A percentile compares a stretch with the other conserved stretches of the same genome.
Evolutionary conservation across 2,888 invertebrate genomes (phyloP).

Genomic region (Loripinus fragilis): DNA sequence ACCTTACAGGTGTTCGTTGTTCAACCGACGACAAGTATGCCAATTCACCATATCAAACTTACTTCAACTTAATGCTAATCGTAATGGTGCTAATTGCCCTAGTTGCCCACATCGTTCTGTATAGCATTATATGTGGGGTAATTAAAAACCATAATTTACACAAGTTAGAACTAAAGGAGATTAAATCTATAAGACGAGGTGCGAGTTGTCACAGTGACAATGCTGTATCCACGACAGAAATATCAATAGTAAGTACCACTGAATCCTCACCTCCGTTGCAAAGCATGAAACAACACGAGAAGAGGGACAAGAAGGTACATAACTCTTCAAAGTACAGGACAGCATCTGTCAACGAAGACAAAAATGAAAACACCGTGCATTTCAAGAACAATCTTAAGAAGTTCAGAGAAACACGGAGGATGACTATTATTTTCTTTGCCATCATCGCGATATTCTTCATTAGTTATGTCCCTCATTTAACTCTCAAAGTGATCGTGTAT

Average conservation of each 20-base stretch:
- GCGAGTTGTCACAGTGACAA: background rate
- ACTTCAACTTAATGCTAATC: background rate
- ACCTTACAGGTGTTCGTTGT: slow-evolving; percentile 65
- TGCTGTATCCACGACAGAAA: background rate
- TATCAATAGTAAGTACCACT: background rate
- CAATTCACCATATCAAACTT: background rate
- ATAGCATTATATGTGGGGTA: background rate
- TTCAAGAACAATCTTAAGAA: background rate
- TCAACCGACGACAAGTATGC: slow-evolving; percentile 57
- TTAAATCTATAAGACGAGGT: background rate
- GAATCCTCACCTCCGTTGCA: background rate
- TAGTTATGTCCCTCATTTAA: background rate
- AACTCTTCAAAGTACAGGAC: background rate
- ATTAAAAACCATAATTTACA: background rate
- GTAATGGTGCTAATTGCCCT: background rate
- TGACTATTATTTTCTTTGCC: background rate
- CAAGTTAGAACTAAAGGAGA: background rate
- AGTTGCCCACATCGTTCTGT: background rate
- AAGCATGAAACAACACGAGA: background rate
- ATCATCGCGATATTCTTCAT: background rate
- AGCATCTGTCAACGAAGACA: too few species aligned
- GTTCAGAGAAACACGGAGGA: background rate
- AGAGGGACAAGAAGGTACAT: background rate
- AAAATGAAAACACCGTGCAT: too few species aligned
- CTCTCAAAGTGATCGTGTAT: background rate